Conservation (phyloP, 2,797 vertebrate genomes). For the Tokudaia muenninki region DNA sequence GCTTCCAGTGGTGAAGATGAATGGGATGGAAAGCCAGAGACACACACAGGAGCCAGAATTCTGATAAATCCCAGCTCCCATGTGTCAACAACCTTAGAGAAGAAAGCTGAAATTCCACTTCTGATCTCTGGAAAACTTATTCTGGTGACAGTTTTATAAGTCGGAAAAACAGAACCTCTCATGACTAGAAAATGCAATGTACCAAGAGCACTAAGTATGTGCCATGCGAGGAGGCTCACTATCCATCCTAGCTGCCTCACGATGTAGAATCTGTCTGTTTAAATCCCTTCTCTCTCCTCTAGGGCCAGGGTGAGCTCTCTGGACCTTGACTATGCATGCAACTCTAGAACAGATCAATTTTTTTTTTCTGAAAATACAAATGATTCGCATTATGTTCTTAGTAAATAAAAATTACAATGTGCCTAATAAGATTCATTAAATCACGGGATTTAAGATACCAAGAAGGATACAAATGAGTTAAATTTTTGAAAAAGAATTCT, state of each 20-base stretch:
- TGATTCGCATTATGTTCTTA: not conserved
- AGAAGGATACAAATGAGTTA: constrained; percentile 25
- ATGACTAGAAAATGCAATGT: not conserved
- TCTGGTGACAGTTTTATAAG: not conserved
- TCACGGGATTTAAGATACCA: not conserved
- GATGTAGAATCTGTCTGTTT: not conserved
- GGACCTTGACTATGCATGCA: not conserved
- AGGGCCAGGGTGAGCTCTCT: not conserved
- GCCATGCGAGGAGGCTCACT: not conserved
- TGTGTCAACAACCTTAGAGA: not conserved
- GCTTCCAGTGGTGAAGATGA: not conserved
- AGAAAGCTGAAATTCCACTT: not conserved
- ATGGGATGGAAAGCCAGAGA: not conserved
- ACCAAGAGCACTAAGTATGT: not conserved
- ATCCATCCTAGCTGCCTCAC: not conserved
- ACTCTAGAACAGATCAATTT: not conserved
- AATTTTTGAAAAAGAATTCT: not conserved
- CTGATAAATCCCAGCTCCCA: not conserved
- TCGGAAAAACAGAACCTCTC: not conserved
- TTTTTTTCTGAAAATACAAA: not conserved
- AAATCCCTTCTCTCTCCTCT: too few species aligned
- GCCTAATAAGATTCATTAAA: constrained; percentile 27
- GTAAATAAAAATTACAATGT: constrained; percentile 39
- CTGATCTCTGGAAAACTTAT: not conserved
- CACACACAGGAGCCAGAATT: not conserved